Evolutionary conservation across 1,140 invertebrate species (phyloP), one percentile per base, ranked within the genome.

Genomic region (Daktulosphaira vitifoliae): DNA sequence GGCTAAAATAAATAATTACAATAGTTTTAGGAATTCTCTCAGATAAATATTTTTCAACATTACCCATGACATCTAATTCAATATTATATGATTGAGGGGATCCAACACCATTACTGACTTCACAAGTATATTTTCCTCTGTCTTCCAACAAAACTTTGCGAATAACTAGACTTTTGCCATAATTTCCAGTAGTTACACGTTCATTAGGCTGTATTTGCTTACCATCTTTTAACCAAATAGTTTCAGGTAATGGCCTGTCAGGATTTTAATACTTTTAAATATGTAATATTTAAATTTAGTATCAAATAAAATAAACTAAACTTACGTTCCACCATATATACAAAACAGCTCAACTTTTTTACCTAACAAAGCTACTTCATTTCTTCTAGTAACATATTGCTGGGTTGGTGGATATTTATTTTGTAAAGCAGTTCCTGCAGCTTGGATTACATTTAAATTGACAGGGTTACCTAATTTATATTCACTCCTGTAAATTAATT

Each of bases 141-240:
- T 96, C 92, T 51, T 90, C 84, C 71, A 91, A 91, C 68, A 84
- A 84, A 0, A 90, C 86, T 69, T 88, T 82, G 68, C 86, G 85
- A 68, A 97, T 93, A 15, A 91, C 78, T 56, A 97, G 76, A 9
- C 90, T 93, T 77, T 96, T 96, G 3, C 92, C 92, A 77, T 93
- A 96, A 76, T 95, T 90, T 44, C 84, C 86, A 71, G 89, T 87
- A 1, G 82, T 86, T 49, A 92, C 81, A 23, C 89, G 78, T 72
- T 91, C 88, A 15, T 80, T 83, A 26, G 86, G 81, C 62, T 78
- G 75, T 68, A 90, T 78, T 39, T 78, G 72, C 33, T 73, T 73
- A 0, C 88, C 88, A 74, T 90, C 81, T 78, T 92, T 92, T 53
- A 78, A 82, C 93, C 93, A 96, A 5, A 90, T 80, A 6, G 83